These are phyloP conservation scores for Stichopus horrens DNA, from an alignment of 53 echinoderm and acorn worm genomes.

Conservation along the genomic window DNA sequence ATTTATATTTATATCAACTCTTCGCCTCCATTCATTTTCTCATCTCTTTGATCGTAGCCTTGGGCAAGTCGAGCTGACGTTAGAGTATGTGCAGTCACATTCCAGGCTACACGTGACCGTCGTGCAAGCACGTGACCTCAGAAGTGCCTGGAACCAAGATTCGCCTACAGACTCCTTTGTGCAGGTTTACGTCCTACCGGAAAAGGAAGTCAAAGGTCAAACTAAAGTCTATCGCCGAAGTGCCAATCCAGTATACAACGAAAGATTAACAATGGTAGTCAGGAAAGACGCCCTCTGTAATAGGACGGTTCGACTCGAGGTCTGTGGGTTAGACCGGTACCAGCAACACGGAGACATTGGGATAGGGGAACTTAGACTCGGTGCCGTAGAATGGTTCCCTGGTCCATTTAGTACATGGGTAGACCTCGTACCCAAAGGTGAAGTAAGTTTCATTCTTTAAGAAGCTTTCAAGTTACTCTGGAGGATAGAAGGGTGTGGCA, in stretches of 20 bases:
- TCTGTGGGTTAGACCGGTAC: constrained; percentile 73
- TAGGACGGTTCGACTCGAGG: constrained; percentile 67
- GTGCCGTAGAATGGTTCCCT: constrained; percentile 78
- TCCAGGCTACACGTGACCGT: constrained; percentile 75
- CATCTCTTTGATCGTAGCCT: constrained; percentile 51
- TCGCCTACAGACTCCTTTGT: constrained; percentile 82
- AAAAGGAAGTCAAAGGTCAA: constrained; percentile 91
- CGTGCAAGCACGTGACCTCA: constrained; percentile 88
- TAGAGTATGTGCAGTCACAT: constrained; percentile 72
- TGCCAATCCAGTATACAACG: constrained; percentile 92
- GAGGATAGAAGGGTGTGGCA: too few relatives aligned
- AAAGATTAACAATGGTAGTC: constrained; percentile 67
- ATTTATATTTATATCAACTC: background rate
- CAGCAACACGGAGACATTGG: constrained; percentile 81
- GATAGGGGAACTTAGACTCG: constrained; percentile 65
- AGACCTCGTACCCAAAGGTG: constrained; percentile 69
- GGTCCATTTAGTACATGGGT: constrained; percentile 93
- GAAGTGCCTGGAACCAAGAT: constrained; percentile 67
- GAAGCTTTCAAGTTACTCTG: too few relatives aligned
- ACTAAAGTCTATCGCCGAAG: constrained; percentile 86
- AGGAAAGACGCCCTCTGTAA: constrained; percentile 64
- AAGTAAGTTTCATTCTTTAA: constrained; percentile 53
- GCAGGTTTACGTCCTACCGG: constrained; percentile 80
- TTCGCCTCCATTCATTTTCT: background rate
- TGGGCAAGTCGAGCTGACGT: constrained; percentile 81